Evolutionary conservation across 2,113 vertebrate species (phyloP), one percentile per base, ranked within the genome.

Genomic region (Cavia porcellus): DNA sequence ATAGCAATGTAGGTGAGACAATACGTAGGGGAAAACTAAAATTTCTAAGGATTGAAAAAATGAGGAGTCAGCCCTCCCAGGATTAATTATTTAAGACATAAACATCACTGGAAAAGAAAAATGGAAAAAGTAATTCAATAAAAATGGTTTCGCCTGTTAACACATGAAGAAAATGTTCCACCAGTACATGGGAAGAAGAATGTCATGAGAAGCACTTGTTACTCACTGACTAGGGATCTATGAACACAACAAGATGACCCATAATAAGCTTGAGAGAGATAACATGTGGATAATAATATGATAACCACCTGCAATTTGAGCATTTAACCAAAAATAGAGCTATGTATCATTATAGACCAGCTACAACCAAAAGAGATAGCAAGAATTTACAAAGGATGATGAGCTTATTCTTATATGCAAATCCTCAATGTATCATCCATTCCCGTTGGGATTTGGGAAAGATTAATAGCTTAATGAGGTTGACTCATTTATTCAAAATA

Each of bases 381-480:
- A 38, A 17, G 35, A 75, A 75, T 70, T 83, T 74, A 59, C 7
- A 66, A 89, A 96, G 61, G n/a, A 0, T 64, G 42, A 57, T 92
- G 57, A 81, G 55, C 17, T 66, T 89, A 50, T 91, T 89, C 47
- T 80, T 86, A 30, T 6, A 35, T 19, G 45, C 35, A 80, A 80
- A 2, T 70, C 72, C 82, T 95, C 52, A 59, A 22, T 38, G 68
- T 19, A 75, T 24, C 20, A 83, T 19, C 22, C 79, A 25, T 79
- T 95, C 47, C 86, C 57, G 88, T 79, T 84, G 25, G 22, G 32
- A 57, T 70, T 70, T 86, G 14, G 62, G 3, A 52, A 61, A n/a
- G 52, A 97, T 74, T 74, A 82, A 90, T 96, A 95, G 80, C 57
- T 38, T 75, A 74, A 91, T 84, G 59, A 95, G 32, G 19, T 28